Conservation (phyloP, 1,140 invertebrate genomes). For the Pomacea maculata region DNA sequence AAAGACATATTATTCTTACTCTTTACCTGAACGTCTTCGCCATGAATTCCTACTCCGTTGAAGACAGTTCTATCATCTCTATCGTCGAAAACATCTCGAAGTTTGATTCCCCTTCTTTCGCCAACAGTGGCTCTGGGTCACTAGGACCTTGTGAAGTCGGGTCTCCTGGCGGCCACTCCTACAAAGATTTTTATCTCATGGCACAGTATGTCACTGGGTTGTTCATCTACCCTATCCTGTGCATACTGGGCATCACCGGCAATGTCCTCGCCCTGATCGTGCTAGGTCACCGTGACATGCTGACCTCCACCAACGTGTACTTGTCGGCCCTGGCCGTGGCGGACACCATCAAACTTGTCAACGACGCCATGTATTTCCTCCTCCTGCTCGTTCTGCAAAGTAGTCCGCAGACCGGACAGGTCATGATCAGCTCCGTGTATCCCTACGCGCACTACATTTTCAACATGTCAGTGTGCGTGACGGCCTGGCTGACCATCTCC, state of each 20-base stretch:
- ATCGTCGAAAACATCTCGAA: slow-evolving; percentile 5
- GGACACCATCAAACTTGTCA: slow-evolving; percentile 78
- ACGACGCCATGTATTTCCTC: slow-evolving; percentile 75
- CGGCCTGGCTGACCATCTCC: slow-evolving; percentile 94
- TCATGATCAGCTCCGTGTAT: slow-evolving; percentile 52
- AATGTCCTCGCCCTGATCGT: slow-evolving; percentile 80
- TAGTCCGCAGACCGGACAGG: slow-evolving; percentile 44
- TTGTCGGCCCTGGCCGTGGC: slow-evolving; percentile 79
- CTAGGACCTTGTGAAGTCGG: not conserved
- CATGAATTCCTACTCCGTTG: slow-evolving; percentile 12
- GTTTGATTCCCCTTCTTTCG: not conserved
- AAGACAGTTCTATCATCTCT: not conserved
- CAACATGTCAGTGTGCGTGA: slow-evolving; percentile 59
- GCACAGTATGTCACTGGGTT: slow-evolving; percentile 62
- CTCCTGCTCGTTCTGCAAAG: slow-evolving; percentile 67
- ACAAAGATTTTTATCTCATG: slow-evolving; percentile 53
- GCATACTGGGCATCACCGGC: slow-evolving; percentile 77
- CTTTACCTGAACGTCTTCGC: not conserved
- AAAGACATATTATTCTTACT: not conserved
- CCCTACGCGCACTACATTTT: slow-evolving; percentile 65
- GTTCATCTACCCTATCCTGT: slow-evolving; percentile 77
- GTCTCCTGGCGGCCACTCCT: slow-evolving; percentile 16
- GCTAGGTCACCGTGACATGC: slow-evolving; percentile 77
- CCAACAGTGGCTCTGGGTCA: not conserved
- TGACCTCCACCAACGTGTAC: slow-evolving; percentile 79